These are phyloP conservation scores for Papilio protenor DNA, from an alignment of 2,888 invertebrate genomes.

Conservation along the genomic window DNA sequence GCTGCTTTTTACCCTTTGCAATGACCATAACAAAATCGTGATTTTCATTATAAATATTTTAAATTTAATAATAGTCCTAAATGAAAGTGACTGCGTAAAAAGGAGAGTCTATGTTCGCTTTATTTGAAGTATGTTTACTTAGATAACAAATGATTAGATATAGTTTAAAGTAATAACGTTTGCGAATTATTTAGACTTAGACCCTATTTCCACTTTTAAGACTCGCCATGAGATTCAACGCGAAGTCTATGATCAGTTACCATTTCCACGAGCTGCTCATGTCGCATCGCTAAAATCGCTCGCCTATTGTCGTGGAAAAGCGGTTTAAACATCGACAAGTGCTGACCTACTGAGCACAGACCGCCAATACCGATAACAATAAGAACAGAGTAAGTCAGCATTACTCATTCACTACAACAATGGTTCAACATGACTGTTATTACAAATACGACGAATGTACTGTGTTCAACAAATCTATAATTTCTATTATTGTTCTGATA, in stretches of 20 bases:
- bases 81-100: not conserved
- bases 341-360: conserved; percentile 50
- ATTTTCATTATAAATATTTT: not conserved
- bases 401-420: conserved; percentile 45
- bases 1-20: not conserved
- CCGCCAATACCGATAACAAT: conserved; percentile 61
- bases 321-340: conserved; percentile 4
- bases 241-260: not conserved
- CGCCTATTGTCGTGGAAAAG: not conserved
- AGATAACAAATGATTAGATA: conserved; percentile 40
- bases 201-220: not conserved
- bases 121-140: conserved; percentile 23
- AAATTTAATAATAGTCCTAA: not conserved
- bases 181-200: conserved; percentile 14
- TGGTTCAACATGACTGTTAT: conserved; percentile 29
- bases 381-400: conserved; percentile 48
- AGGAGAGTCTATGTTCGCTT: not conserved
- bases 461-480: conserved; percentile 14
- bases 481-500: conserved; percentile 16
- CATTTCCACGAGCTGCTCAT: not conserved
- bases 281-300: not conserved
- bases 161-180: conserved; percentile 23
- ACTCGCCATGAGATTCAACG: not conserved
- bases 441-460: conserved; percentile 19
- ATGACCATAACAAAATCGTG: not conserved